Percentiles rank a stretch among this genome's conserved stretches.
These are phyloP conservation scores for Tenebrosternarchus preto DNA, from an alignment of 2,113 vertebrate species.

Conservation along the genomic window DNA sequence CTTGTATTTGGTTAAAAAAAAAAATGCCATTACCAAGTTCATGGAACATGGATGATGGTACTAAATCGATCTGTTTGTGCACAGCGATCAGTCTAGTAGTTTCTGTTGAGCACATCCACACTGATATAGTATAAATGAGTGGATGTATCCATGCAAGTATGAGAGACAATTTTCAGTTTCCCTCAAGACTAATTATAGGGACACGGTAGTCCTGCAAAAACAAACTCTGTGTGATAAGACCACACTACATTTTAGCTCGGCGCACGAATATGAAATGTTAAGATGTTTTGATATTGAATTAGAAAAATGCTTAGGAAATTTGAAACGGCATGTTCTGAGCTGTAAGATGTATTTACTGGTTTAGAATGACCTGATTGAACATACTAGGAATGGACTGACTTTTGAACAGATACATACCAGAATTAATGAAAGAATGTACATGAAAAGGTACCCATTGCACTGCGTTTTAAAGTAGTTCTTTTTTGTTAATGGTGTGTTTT, in stretches of 20 bases:
- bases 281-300: not conserved
- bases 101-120: not conserved
- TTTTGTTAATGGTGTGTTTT: constrained; percentile 8
- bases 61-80: not conserved
- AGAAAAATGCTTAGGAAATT: not conserved
- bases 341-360: no score
- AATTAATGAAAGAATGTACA: constrained; percentile 18
- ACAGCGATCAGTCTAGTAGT: not conserved
- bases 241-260: constrained; percentile 1
- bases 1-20: not conserved
- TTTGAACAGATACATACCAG: not conserved
- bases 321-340: not conserved
- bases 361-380: no score
- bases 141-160: not conserved
- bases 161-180: not conserved
- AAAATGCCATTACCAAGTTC: constrained; percentile 24
- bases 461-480: constrained; percentile 13
- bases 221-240: not conserved
- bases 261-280: not conserved
- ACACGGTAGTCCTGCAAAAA: not conserved
- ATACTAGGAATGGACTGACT: no score
- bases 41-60: not conserved
- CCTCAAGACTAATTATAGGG: not conserved
- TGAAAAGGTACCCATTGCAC: constrained; percentile 40
- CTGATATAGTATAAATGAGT: not conserved